Evolutionary conservation across 1,140 invertebrate species (phyloP).

Genomic region (Drosophila littoralis): DNA sequence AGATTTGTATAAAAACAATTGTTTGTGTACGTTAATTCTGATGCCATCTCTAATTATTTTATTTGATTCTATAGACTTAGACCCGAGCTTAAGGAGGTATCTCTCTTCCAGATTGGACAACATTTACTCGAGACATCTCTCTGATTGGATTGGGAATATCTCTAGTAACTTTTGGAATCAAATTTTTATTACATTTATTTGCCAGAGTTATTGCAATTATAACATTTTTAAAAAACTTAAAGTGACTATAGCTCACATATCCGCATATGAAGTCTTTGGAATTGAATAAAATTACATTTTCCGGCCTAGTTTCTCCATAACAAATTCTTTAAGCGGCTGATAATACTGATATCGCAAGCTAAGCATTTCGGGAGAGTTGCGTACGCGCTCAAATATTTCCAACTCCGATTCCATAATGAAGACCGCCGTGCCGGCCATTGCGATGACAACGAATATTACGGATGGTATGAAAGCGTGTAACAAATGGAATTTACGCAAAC

Average conservation of each 20-base stretch:
- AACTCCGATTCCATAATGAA: constrained; percentile 91
- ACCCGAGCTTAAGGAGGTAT: too few species aligned
- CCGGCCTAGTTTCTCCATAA: constrained; percentile 78
- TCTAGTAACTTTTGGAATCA: neutral
- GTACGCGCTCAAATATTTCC: constrained; percentile 88
- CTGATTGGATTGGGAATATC: neutral
- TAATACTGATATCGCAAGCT: constrained; percentile 92
- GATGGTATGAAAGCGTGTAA: constrained; percentile 90
- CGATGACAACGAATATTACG: constrained; percentile 88
- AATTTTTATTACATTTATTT: neutral
- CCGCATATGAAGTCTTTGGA: neutral
- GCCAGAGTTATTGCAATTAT: neutral
- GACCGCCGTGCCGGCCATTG: constrained; percentile 88
- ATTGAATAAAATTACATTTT: constrained; percentile 40
- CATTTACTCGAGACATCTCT: too few species aligned
- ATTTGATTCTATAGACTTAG: too few species aligned
- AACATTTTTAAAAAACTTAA: constrained; percentile 6
- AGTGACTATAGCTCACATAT: neutral
- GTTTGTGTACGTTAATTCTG: too few species aligned
- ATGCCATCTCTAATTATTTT: too few species aligned
- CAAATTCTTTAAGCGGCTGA: constrained; percentile 91
- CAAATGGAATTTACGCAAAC: constrained; percentile 86
- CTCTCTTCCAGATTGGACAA: too few species aligned
- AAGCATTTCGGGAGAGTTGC: constrained; percentile 92
- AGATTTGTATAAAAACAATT: too few species aligned